Evolutionary conservation across 2,113 vertebrate species (phyloP), one percentile per base, ranked within the genome.

Genomic region (Nettapus auritus): DNA sequence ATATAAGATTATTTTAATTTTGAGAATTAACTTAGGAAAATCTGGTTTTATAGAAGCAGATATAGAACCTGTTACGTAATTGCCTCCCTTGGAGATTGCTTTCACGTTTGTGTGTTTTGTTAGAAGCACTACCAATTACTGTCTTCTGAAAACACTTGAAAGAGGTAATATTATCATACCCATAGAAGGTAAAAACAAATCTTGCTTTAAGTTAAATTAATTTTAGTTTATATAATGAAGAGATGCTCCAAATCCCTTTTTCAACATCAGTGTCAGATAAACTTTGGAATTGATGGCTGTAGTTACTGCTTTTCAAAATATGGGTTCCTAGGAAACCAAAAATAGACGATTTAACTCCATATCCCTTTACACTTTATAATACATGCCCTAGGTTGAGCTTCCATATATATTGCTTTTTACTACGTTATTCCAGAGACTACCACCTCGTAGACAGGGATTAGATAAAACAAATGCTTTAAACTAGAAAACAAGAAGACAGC

Each of bases 31-130:
- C 14, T 63, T 28, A 64, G 13, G 74, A 94, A 94, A 94, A 84
- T 80, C 87, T 55, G 70, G 89, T 86, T 69, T 93, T 93, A 38
- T 68, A 40, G 68, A 93, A 81, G 60, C 42, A 94, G 95, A 90
- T 96, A 94, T 88, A 78, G 33, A 87, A 84, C 33, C 18, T 86
- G 80, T 86, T 22, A 82, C 42, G 74, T 44, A 95, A 34, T 4
- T 77, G 7, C 62, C 57, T 82, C 26, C 73, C 52, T 21, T 3
- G 4, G 69, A 94, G 28, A 31, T 31, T 75, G 79, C 85, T 78
- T 25, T 77, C 67, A 79, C 74, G 33, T 22, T 29, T 84, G 16
- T 86, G 66, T 52, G 15, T 86, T 62, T 90, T 56, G 6, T 68
- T 94, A 42, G 52, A 81, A 78, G 64, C 38, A 15, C 38, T 79